Evolutionary conservation across 2,113 vertebrate genomes (phyloP).

Genomic region (Podarcis cretensis): DNA sequence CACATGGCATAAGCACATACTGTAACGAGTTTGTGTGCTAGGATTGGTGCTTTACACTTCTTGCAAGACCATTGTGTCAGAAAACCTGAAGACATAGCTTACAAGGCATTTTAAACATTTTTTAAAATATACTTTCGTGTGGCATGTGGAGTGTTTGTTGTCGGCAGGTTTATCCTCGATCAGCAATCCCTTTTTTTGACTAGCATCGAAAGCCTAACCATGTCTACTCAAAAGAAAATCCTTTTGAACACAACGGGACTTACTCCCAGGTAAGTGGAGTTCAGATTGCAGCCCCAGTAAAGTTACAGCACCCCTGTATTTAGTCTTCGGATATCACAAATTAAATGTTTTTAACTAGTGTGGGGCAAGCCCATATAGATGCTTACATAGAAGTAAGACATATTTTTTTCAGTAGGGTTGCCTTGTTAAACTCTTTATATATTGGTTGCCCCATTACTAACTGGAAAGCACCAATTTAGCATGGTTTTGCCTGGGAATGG

Average conservation of each 20-base stretch:
- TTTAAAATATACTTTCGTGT: not conserved
- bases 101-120: not conserved
- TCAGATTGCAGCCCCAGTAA: not conserved
- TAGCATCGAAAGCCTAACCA: not conserved
- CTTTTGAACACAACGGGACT: no score
- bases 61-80: not conserved
- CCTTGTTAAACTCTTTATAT: not conserved
- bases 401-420: no score
- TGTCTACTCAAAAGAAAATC: no score
- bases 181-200: not conserved
- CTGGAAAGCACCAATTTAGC: not conserved
- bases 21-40: not conserved
- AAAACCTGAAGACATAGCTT: slow-evolving; percentile 5
- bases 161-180: not conserved
- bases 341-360: slow-evolving; percentile 10
- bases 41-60: no score
- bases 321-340: not conserved
- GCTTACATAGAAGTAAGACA: no score
- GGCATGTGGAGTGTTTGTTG: not conserved
- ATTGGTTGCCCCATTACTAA: not conserved
- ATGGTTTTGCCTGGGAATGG: not conserved
- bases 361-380: not conserved
- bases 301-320: not conserved
- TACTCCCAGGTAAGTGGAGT: no score
- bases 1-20: not conserved